phyloP scores from a whole-genome alignment of 2,113 vertebrate genomes.

The Syrrhaptes paradoxus region DNA sequence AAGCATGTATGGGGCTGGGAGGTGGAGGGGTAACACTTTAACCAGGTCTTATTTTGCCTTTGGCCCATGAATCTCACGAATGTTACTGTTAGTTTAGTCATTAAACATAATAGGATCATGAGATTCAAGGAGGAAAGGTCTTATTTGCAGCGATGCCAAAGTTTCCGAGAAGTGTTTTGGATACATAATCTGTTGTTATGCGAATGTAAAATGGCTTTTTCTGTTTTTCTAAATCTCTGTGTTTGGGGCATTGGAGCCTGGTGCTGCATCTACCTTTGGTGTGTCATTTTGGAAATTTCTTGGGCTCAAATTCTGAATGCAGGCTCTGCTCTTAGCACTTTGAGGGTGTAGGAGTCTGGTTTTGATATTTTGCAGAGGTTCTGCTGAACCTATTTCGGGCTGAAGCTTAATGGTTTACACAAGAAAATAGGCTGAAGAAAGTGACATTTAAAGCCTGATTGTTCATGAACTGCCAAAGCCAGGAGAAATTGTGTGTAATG shows the following conservation, averaged over 20 bases:
- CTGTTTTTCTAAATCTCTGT: neutral
- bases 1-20: neutral
- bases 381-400: slow-evolving; percentile 56
- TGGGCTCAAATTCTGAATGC: neutral
- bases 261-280: neutral
- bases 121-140: neutral
- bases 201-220: neutral
- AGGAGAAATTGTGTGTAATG: neutral
- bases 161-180: neutral
- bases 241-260: neutral
- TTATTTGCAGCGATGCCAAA: neutral
- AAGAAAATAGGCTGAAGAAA: slow-evolving; percentile 42
- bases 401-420: slow-evolving; percentile 19
- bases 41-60: neutral
- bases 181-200: neutral
- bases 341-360: slow-evolving; percentile 49
- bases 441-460: neutral
- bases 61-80: neutral
- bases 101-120: neutral
- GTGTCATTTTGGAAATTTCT: slow-evolving; percentile 13
- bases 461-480: neutral
- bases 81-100: neutral
- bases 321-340: slow-evolving; percentile 52
- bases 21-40: neutral
- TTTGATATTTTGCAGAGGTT: slow-evolving; percentile 55